Conservation (phyloP, 2,888 invertebrate genomes). For the Hyppa rectilinea region DNA sequence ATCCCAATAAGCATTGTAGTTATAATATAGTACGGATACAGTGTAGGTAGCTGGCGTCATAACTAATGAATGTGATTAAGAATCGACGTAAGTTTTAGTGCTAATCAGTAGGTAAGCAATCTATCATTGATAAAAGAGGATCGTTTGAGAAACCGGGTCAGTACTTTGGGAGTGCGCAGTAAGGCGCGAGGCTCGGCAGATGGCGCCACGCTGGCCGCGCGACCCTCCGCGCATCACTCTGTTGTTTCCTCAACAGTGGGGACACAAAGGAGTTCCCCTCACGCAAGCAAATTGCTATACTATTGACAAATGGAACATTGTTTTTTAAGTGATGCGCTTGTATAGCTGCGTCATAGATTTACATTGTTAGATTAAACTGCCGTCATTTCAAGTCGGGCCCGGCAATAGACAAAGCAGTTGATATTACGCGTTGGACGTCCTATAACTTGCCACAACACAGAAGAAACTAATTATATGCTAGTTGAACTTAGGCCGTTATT, state of each 20-base stretch:
- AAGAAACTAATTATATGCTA: background rate
- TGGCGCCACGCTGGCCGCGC: slow-evolving; percentile 50
- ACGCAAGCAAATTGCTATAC: background rate
- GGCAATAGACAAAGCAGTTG: background rate
- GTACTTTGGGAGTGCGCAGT: slow-evolving; percentile 15
- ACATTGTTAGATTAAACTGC: background rate
- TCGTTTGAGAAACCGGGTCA: slow-evolving; percentile 58
- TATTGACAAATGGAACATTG: slow-evolving; percentile 23
- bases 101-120: slow-evolving; percentile 57
- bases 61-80: slow-evolving; percentile 57
- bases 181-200: slow-evolving; percentile 22
- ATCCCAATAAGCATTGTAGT: background rate
- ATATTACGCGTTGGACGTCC: background rate
- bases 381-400: background rate
- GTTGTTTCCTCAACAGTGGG: slow-evolving; percentile 18
- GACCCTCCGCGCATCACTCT: slow-evolving; percentile 9
- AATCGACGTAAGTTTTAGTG: slow-evolving; percentile 32
- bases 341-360: background rate
- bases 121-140: slow-evolving; percentile 58
- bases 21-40: slow-evolving; percentile 17
- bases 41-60: slow-evolving; percentile 27
- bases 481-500: background rate
- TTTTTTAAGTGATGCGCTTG: slow-evolving; percentile 6
- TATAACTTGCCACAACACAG: background rate
- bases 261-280: slow-evolving; percentile 19